A percentile compares a stretch with the other conserved stretches of the same genome.
phyloP scores from a whole-genome alignment of 2,113 vertebrate genomes.

The Saimiri boliviensis region DNA sequence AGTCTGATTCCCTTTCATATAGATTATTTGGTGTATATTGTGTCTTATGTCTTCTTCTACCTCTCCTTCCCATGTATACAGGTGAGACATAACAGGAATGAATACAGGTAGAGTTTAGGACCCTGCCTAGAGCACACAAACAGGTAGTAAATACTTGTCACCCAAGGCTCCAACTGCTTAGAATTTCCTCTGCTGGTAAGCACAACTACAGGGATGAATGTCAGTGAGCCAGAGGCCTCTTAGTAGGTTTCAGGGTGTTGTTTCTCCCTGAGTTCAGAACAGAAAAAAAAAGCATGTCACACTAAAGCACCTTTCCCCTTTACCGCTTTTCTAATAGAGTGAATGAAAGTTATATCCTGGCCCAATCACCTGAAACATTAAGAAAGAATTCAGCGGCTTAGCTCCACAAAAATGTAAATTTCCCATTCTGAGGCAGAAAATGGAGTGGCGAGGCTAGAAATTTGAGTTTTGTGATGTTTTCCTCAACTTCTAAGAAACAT shows the following conservation, averaged over 20 bases:
- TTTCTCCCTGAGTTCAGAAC: background rate
- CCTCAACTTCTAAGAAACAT: background rate
- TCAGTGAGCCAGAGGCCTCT: background rate
- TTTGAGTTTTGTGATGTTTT: slow-evolving; percentile 3
- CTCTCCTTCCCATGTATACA: background rate
- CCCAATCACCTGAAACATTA: background rate
- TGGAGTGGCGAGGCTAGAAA: background rate
- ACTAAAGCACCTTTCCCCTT: background rate
- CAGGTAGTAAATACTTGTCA: background rate
- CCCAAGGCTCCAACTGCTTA: background rate
- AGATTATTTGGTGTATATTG: background rate
- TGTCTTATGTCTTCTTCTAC: background rate
- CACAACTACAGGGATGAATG: background rate
- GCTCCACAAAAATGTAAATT: background rate
- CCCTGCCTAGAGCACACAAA: background rate
- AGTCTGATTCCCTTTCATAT: background rate
- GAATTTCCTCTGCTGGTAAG: background rate
- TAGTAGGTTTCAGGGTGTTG: background rate
- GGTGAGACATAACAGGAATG: background rate
- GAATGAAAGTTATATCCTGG: background rate
- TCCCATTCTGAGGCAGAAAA: background rate
- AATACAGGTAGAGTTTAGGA: background rate
- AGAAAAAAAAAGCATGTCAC: background rate
- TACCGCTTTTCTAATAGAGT: background rate
- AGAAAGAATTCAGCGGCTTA: background rate